Conservation (phyloP, 2,113 vertebrate genomes). For the Cyanoramphus novaezelandiae region DNA sequence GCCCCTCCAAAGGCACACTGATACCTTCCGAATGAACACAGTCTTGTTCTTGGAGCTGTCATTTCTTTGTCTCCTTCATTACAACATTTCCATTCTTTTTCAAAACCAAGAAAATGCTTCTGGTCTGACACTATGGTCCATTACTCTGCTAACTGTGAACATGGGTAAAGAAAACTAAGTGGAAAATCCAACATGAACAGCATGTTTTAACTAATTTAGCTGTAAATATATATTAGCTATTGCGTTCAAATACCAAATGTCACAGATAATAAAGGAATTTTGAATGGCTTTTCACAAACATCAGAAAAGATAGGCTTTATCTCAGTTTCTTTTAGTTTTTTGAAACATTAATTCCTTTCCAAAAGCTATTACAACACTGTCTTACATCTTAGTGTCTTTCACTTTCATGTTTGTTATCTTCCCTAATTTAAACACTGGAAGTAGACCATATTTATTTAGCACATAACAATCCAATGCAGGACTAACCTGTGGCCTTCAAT, state of each 20-base stretch:
- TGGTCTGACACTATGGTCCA: not conserved
- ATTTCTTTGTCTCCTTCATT: not conserved
- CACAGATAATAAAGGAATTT: not conserved
- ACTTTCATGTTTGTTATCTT: not conserved
- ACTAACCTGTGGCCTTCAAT: not conserved
- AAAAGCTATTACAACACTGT: not conserved
- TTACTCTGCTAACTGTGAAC: not conserved
- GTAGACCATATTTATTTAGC: not conserved
- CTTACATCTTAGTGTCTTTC: not conserved
- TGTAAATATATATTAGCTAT: not conserved
- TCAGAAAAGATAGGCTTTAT: not conserved
- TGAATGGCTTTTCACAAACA: not conserved
- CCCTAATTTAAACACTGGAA: not conserved
- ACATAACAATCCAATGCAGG: not conserved
- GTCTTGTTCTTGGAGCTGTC: not conserved
- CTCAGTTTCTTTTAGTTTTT: not conserved
- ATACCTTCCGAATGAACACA: not conserved
- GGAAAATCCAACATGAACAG: not conserved
- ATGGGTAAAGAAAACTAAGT: not conserved
- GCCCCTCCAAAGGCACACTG: not conserved
- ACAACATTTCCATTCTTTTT: not conserved
- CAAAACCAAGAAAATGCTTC: not conserved
- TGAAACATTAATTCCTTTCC: not conserved
- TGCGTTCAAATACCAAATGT: not conserved
- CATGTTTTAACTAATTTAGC: not conserved